phyloP scores from a whole-genome alignment of 1,140 invertebrate species.

The Centruroides sculpturatus region DNA sequence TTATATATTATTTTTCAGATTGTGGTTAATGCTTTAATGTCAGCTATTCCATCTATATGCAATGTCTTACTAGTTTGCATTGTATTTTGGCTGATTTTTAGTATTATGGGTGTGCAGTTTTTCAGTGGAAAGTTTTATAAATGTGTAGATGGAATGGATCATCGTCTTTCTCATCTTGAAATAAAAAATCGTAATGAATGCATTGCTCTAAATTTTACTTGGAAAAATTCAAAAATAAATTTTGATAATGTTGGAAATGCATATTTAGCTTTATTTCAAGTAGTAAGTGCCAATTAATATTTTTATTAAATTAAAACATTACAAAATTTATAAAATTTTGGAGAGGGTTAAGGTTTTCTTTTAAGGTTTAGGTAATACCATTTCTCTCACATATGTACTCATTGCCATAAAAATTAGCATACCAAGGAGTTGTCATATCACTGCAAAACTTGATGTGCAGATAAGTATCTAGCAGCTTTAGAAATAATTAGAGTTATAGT shows the following conservation, averaged over 20 bases:
- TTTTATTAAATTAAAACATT: too few relatives aligned
- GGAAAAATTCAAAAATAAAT: conserved; percentile 94
- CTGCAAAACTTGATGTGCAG: too few relatives aligned
- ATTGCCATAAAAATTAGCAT: too few relatives aligned
- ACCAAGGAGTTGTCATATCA: too few relatives aligned
- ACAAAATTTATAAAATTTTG: too few relatives aligned
- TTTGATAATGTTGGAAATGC: conserved; percentile 97
- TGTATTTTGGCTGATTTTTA: conserved; percentile 83
- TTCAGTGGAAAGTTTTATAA: conserved; percentile 81
- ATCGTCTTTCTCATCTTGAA: conserved; percentile 62
- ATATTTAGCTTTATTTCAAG: conserved; percentile 94
- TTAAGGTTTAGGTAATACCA: too few relatives aligned
- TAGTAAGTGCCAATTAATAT: conserved; percentile 33
- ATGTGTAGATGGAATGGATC: conserved; percentile 66
- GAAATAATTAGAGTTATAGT: too few relatives aligned
- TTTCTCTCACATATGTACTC: too few relatives aligned
- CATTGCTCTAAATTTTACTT: conserved; percentile 74
- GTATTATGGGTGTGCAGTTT: conserved; percentile 79
- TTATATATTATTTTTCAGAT: conserved; percentile 42
- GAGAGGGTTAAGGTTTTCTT: too few relatives aligned
- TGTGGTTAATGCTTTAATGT: conserved; percentile 84
- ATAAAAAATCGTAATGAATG: conserved; percentile 72
- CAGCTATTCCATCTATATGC: conserved; percentile 91
- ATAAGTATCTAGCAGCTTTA: too few relatives aligned
- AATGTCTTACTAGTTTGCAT: conserved; percentile 80